phyloP scores from a whole-genome alignment of 2,888 invertebrate species.

The Itoplectis maculator region DNA sequence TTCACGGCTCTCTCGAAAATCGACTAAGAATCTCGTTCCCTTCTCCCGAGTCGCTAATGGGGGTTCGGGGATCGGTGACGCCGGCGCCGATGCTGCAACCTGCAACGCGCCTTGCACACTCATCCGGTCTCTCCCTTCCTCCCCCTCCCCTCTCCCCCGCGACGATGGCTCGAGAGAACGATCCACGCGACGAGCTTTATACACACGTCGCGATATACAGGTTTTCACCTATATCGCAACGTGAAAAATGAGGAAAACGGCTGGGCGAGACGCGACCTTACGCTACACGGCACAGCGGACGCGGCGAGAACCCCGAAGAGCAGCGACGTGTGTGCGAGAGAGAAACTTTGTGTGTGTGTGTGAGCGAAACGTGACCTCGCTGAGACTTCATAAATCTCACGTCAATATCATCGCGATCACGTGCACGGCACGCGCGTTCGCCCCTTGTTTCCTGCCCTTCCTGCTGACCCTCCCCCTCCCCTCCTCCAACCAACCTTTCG shows the following conservation, averaged over 20 bases:
- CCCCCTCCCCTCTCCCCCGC: too few relatives aligned
- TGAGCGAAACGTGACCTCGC: conserved; percentile 75
- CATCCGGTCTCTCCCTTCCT: neutral
- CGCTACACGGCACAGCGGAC: neutral
- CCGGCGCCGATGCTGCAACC: conserved; percentile 2
- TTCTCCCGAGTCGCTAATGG: conserved; percentile 27
- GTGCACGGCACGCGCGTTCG: conserved; percentile 66
- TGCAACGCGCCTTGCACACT: neutral
- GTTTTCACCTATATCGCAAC: conserved; percentile 22
- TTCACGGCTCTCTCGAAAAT: conserved; percentile 20
- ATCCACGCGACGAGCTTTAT: conserved; percentile 39
- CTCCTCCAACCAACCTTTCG: conserved; percentile 2
- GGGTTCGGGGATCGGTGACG: neutral
- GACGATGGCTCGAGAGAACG: conserved; percentile 33
- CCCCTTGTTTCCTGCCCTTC: conserved; percentile 57
- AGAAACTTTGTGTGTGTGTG: conserved; percentile 42
- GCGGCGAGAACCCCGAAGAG: conserved; percentile 11
- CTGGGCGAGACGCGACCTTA: conserved; percentile 43
- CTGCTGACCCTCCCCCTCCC: too few relatives aligned
- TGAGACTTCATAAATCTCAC: conserved; percentile 78
- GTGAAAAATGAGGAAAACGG: conserved; percentile 64
- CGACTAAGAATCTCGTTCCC: conserved; percentile 18
- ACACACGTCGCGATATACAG: conserved; percentile 1
- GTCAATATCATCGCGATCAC: conserved; percentile 75
- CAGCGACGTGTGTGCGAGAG: too few relatives aligned